Percentiles rank a stretch among this genome's conserved stretches.
Conservation (phyloP, 2,888 invertebrate genomes). For the Morinoia aosen region DNA sequence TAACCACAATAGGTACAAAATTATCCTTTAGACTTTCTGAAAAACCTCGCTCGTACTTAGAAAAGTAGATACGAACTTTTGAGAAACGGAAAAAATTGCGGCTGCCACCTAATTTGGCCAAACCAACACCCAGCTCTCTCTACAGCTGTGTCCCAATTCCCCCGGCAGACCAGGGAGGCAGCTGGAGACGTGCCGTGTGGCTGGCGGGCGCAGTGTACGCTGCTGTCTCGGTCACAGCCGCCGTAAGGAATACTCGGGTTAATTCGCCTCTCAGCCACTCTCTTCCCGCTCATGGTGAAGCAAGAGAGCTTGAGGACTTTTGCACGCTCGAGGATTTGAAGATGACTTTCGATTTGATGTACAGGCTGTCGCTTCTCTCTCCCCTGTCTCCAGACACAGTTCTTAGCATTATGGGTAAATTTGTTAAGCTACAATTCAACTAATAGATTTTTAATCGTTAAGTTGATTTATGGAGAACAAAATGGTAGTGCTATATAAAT, state of each 20-base stretch:
- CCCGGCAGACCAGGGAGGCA: background rate
- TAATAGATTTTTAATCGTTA: background rate
- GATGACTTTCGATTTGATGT: conserved; percentile 31
- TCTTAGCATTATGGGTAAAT: background rate
- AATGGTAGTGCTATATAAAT: background rate
- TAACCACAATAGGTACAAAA: too few species aligned
- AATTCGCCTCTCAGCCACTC: background rate
- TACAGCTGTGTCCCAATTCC: too few species aligned
- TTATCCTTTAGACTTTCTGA: too few species aligned
- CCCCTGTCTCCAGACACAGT: conserved; percentile 29
- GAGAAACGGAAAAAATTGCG: too few species aligned
- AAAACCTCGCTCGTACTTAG: too few species aligned
- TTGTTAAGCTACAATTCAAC: background rate
- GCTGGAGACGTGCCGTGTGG: conserved; percentile 36
- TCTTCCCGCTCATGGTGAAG: background rate
- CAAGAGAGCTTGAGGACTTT: background rate
- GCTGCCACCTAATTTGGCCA: too few species aligned
- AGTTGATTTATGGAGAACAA: background rate
- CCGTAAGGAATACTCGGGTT: background rate
- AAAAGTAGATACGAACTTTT: too few species aligned
- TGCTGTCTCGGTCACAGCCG: background rate
- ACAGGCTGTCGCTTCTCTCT: conserved; percentile 35
- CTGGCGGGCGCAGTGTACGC: conserved; percentile 14
- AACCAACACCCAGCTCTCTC: too few species aligned
- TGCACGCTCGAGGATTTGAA: background rate